Conservation (phyloP, 1,140 invertebrate genomes). For the Lordiphosa clarofinis region DNA sequence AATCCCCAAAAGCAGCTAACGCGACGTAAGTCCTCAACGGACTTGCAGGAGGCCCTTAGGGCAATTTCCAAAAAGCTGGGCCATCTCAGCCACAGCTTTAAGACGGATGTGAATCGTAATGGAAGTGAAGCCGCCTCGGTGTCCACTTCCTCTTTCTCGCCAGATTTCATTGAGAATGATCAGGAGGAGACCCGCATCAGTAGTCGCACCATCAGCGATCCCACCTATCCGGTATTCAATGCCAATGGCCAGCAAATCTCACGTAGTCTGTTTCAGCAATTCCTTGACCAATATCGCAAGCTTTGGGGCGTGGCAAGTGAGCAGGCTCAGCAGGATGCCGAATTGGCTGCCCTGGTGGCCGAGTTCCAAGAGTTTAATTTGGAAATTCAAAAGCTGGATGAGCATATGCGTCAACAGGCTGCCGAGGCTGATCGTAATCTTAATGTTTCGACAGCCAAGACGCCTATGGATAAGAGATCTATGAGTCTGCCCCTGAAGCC, state of each 20-base stretch:
- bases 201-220: slow-evolving; percentile 87
- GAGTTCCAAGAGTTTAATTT: slow-evolving; percentile 80
- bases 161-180: slow-evolving; percentile 76
- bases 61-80: slow-evolving; percentile 81
- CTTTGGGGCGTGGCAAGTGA: slow-evolving; percentile 62
- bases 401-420: slow-evolving; percentile 80
- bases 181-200: slow-evolving; percentile 59
- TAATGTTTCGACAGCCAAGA: slow-evolving; percentile 70
- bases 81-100: slow-evolving; percentile 51
- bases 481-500: slow-evolving; percentile 87
- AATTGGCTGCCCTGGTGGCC: slow-evolving; percentile 65
- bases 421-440: slow-evolving; percentile 66
- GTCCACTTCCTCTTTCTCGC: slow-evolving; percentile 29
- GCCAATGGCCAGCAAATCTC: slow-evolving; percentile 87
- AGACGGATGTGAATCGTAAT: slow-evolving; percentile 70
- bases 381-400: slow-evolving; percentile 79
- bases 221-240: slow-evolving; percentile 87
- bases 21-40: slow-evolving; percentile 80
- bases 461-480: slow-evolving; percentile 83
- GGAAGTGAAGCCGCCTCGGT: slow-evolving; percentile 37
- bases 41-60: slow-evolving; percentile 82
- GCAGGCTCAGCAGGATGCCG: slow-evolving; percentile 55
- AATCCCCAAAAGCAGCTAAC: slow-evolving; percentile 70
- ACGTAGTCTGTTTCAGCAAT: slow-evolving; percentile 85
- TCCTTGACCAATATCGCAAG: slow-evolving; percentile 82